Conservation (phyloP, 35 echinoderm and acorn worm species). For the Chiridota heheva region DNA sequence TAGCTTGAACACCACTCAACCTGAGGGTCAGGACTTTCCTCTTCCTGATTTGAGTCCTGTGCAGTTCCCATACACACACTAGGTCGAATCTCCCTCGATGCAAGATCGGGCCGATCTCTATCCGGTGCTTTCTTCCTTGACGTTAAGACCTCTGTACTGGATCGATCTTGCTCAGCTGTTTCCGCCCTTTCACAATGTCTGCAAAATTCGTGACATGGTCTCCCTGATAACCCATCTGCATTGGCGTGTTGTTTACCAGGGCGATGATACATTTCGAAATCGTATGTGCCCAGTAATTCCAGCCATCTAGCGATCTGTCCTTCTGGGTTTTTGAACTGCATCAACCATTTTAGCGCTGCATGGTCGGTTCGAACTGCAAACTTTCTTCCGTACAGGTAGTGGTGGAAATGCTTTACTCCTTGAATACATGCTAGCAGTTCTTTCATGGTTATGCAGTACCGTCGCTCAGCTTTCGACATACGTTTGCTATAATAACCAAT, state of each 20-base stretch:
- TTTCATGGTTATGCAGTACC: constrained; percentile 38
- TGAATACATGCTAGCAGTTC: constrained; percentile 36
- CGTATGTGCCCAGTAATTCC: constrained; percentile 53
- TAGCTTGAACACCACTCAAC: no score
- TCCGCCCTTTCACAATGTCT: constrained; percentile 3
- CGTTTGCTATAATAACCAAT: constrained; percentile 23
- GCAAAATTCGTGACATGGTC: constrained; percentile 32
- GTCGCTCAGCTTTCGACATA: constrained; percentile 1
- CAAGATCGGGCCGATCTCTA: neutral
- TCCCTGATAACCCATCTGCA: constrained; percentile 59
- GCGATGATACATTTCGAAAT: constrained; percentile 52
- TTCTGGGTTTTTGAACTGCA: constrained; percentile 62
- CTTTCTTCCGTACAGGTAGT: constrained; percentile 10
- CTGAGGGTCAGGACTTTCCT: neutral
- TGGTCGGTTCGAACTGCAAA: constrained; percentile 55
- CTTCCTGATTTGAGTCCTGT: neutral
- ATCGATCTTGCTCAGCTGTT: neutral
- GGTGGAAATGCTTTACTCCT: constrained; percentile 30
- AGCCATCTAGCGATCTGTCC: constrained; percentile 70
- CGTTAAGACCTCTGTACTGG: neutral
- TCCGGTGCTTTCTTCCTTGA: neutral
- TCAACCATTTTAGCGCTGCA: constrained; percentile 49
- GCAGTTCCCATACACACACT: neutral
- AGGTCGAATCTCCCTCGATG: no score
- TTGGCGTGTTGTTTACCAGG: constrained; percentile 44